Conservation (phyloP, 2,888 invertebrate genomes). For the Cerastoderma edule region DNA sequence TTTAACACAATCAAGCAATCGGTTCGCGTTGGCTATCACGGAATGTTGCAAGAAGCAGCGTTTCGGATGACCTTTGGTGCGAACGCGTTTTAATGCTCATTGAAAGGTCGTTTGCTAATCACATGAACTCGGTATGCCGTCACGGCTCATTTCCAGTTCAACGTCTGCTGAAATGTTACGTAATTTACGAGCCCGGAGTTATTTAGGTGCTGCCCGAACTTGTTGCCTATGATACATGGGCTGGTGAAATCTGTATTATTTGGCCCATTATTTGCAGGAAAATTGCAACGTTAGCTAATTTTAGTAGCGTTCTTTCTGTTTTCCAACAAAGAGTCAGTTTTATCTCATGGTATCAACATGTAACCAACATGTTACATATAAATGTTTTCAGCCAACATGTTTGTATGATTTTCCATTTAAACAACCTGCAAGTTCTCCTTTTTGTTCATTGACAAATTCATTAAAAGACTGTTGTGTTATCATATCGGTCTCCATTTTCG, state of each 20-base stretch:
- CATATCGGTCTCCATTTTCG: too few relatives aligned
- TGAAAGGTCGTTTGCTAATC: slow-evolving; percentile 46
- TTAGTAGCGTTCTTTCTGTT: background rate
- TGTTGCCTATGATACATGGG: too few relatives aligned
- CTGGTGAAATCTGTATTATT: too few relatives aligned
- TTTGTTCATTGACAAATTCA: too few relatives aligned
- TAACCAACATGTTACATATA: slow-evolving; percentile 9
- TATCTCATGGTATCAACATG: background rate
- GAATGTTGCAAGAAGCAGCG: slow-evolving; percentile 7
- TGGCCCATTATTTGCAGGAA: too few relatives aligned
- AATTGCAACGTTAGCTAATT: too few relatives aligned
- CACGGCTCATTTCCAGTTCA: slow-evolving; percentile 43
- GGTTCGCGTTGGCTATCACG: background rate
- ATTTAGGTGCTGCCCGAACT: slow-evolving; percentile 10
- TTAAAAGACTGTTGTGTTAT: too few relatives aligned
- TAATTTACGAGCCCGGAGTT: slow-evolving; percentile 31
- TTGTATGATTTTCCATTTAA: too few relatives aligned
- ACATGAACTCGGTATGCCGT: slow-evolving; percentile 53
- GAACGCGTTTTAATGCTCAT: slow-evolving; percentile 35
- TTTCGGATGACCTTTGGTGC: slow-evolving; percentile 39
- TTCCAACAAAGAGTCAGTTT: too few relatives aligned
- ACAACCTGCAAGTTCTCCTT: too few relatives aligned
- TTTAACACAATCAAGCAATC: too few relatives aligned
- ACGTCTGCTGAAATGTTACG: slow-evolving; percentile 53
- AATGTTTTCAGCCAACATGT: too few relatives aligned